Conservation (phyloP, 1,140 invertebrate species). For the Bradynema listronoti region DNA sequence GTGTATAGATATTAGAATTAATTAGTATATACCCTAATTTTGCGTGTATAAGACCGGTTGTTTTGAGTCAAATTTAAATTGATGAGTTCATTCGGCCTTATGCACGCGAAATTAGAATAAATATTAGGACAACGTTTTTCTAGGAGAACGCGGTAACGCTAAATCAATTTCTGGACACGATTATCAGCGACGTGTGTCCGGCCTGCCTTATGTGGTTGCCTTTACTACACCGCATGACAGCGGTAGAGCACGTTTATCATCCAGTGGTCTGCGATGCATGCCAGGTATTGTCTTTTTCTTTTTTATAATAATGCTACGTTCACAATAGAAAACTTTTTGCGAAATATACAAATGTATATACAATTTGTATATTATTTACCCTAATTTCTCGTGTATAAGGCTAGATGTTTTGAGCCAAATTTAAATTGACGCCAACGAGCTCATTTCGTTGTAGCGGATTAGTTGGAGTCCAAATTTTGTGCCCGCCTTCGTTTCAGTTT, state of each 20-base stretch:
- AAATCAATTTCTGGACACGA: slow-evolving; percentile 87
- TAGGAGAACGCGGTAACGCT: slow-evolving; percentile 80
- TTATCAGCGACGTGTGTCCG: slow-evolving; percentile 86
- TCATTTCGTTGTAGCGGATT: too few species aligned
- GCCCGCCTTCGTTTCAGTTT: too few species aligned
- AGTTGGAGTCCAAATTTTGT: too few species aligned
- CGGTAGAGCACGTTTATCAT: slow-evolving; percentile 84
- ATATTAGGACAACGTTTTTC: slow-evolving; percentile 5
- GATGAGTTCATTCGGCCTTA: neutral
- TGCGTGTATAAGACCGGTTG: neutral
- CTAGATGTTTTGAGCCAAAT: too few species aligned
- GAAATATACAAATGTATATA: too few species aligned
- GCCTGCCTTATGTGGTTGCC: slow-evolving; percentile 84
- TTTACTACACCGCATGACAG: slow-evolving; percentile 79
- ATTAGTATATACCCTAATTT: slow-evolving; percentile 18
- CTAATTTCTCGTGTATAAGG: too few species aligned
- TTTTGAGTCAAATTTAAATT: neutral
- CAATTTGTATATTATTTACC: too few species aligned
- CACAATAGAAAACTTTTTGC: too few species aligned
- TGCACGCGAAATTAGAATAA: slow-evolving; percentile 4
- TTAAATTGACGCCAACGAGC: too few species aligned
- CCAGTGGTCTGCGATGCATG: slow-evolving; percentile 77
- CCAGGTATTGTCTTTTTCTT: too few species aligned
- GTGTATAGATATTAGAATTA: neutral
- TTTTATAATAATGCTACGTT: too few species aligned